A percentile compares a stretch with the other conserved stretches of the same genome.
Conservation (phyloP, 2,113 vertebrate species). For the Pangasianodon hypophthalmus region DNA sequence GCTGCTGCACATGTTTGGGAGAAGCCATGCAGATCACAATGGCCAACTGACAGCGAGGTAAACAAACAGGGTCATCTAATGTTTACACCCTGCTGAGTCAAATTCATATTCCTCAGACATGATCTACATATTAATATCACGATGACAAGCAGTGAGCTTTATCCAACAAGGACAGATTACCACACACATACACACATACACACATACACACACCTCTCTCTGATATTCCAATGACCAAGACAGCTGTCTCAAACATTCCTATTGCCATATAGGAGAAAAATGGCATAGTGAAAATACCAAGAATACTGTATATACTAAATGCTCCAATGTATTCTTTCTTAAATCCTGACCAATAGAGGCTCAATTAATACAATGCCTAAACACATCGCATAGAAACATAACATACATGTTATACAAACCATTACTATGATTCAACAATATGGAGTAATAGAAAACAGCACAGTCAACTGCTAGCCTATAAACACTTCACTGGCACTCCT, state of each 20-base stretch:
- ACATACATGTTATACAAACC: neutral
- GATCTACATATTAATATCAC: conserved; percentile 49
- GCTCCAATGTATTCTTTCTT: neutral
- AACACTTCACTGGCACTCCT: conserved; percentile 7
- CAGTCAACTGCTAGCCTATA: neutral
- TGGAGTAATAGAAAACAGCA: neutral
- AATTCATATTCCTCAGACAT: conserved; percentile 39
- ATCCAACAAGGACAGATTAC: conserved; percentile 35
- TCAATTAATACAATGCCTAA: neutral
- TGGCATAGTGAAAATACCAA: neutral
- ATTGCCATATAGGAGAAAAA: neutral
- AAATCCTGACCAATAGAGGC: neutral
- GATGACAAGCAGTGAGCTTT: conserved; percentile 36
- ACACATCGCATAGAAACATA: neutral
- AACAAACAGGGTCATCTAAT: conserved; percentile 41
- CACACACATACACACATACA: neutral
- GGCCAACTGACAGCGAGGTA: conserved; percentile 28
- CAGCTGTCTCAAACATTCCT: neutral
- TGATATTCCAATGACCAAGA: conserved; percentile 22
- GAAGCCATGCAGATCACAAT: conserved; percentile 33
- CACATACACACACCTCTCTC: neutral
- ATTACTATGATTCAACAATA: neutral
- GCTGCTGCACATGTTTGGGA: conserved; percentile 14
- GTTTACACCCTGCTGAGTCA: conserved; percentile 51
- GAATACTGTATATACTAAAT: neutral